Conservation (phyloP, 2,113 vertebrate species). For the Rynchops niger region DNA sequence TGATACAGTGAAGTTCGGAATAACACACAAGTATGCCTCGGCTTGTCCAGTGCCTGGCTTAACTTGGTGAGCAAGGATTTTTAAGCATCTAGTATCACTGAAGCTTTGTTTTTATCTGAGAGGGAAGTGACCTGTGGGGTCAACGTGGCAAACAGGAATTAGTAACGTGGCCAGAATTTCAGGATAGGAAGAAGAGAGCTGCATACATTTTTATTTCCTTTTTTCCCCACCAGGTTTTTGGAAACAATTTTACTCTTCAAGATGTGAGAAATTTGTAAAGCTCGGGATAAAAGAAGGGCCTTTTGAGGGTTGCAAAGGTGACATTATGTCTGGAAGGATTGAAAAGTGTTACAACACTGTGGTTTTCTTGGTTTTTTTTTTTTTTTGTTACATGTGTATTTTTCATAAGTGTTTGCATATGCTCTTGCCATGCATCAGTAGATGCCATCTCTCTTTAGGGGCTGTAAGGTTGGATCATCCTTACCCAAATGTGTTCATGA, state of each 20-base stretch:
- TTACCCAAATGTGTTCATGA: neutral
- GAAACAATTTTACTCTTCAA: neutral
- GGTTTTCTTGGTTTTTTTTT: neutral
- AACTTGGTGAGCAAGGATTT: neutral
- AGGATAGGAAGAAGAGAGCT: neutral
- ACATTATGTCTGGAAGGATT: neutral
- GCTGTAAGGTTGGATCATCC: neutral
- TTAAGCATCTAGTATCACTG: neutral
- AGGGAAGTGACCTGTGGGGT: neutral
- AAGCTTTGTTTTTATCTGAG: neutral
- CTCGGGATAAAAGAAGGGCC: neutral
- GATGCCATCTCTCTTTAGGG: neutral
- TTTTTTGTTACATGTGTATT: neutral
- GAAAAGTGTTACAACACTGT: neutral
- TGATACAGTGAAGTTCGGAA: neutral
- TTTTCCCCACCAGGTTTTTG: neutral
- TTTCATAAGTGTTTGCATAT: neutral
- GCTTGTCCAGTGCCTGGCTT: neutral
- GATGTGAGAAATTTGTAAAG: neutral
- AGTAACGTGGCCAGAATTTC: neutral
- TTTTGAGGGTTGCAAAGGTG: slow-evolving; percentile 10
- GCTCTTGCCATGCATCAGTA: neutral
- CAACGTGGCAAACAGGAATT: neutral
- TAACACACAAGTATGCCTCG: neutral
- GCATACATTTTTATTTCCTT: neutral